phyloP scores from a whole-genome alignment of 2,888 invertebrate species.

The Dasysyrphus albostriatus region DNA sequence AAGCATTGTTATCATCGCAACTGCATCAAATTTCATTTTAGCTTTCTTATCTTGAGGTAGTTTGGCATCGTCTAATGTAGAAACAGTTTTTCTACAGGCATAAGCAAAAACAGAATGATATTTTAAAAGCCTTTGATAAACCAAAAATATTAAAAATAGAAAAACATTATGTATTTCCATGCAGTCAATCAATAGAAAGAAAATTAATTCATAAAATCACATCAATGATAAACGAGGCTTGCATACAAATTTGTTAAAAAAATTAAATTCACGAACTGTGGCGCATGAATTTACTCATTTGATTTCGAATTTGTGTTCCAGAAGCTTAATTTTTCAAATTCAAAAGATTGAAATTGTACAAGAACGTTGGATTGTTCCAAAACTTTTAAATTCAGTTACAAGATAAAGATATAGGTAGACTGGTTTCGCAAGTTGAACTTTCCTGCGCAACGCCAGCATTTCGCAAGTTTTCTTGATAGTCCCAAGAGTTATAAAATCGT shows the following conservation, averaged over 20 bases:
- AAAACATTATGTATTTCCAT: background rate
- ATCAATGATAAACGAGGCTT: conserved; percentile 29
- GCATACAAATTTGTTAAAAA: background rate
- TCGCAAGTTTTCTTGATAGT: no score
- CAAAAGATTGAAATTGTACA: no score
- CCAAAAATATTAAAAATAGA: background rate
- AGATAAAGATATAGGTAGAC: no score
- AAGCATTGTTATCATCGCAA: conserved; percentile 89
- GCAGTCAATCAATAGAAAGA: conserved; percentile 6
- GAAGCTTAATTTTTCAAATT: no score
- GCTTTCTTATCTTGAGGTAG: conserved; percentile 86
- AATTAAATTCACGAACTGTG: background rate
- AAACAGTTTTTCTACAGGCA: conserved; percentile 86
- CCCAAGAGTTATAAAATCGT: no score
- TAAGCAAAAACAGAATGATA: background rate
- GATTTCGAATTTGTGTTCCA: no score
- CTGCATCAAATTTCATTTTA: conserved; percentile 88
- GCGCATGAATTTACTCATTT: background rate
- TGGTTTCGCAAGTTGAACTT: no score
- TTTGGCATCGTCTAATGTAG: conserved; percentile 87
- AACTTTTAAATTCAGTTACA: no score
- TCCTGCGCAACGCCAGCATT: no score
- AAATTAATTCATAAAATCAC: background rate
- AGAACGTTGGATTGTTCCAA: no score
- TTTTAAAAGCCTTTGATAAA: background rate